Percentiles rank a stretch among this genome's conserved stretches.
phyloP scores from a whole-genome alignment of 30 jellyfish, hydroid and myxozoan genomes.

The Aurelia coerulea region DNA sequence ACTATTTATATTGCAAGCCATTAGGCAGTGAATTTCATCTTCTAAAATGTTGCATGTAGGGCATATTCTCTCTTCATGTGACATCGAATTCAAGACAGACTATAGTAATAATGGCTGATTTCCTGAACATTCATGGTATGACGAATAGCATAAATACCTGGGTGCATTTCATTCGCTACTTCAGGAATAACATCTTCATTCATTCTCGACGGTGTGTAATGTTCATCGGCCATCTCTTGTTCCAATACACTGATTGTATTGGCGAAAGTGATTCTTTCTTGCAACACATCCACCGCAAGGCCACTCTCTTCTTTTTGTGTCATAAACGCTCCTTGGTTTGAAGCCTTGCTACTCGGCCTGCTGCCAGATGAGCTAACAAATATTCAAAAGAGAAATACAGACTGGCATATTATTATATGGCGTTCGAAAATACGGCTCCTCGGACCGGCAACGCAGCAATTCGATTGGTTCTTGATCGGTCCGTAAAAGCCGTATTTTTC shows the following conservation, averaged over 20 bases:
- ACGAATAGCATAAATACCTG: constrained; percentile 45
- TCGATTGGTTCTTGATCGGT: no score
- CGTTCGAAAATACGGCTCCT: no score
- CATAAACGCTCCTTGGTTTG: constrained; percentile 40
- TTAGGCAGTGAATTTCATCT: no score
- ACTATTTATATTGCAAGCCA: no score
- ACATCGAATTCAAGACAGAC: no score
- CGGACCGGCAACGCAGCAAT: no score
- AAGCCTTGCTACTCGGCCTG: constrained; percentile 59
- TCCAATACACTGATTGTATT: constrained; percentile 83
- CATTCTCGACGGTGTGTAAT: constrained; percentile 77
- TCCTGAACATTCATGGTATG: no score
- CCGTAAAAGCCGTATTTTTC: no score
- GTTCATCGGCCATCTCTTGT: constrained; percentile 80
- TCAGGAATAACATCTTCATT: constrained; percentile 79
- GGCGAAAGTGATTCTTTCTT: constrained; percentile 78
- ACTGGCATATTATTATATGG: neutral
- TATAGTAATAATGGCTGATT: no score
- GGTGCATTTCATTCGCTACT: constrained; percentile 84
- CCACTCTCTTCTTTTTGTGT: constrained; percentile 32
- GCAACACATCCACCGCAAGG: constrained; percentile 42
- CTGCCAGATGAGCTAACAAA: constrained; percentile 18
- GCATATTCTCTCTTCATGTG: no score
- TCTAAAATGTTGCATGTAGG: no score
- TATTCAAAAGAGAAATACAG: no score